Conservation (phyloP, 2,113 vertebrate genomes). For the Xiphophorus hellerii region DNA sequence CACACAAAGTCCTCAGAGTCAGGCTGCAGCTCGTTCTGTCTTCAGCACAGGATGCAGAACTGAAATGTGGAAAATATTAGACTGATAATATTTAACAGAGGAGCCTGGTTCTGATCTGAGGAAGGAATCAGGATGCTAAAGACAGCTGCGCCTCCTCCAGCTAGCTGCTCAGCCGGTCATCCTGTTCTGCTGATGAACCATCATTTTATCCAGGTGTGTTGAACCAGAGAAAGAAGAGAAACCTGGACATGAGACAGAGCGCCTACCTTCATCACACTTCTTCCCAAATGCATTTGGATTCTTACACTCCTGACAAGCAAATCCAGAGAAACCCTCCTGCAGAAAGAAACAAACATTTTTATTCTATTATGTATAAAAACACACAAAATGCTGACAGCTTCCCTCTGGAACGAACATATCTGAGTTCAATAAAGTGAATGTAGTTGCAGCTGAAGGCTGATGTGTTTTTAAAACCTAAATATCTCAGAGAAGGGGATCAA, state of each 20-base stretch:
- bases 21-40: not conserved
- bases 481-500: no score
- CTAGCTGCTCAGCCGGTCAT: no score
- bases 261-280: conserved; percentile 86
- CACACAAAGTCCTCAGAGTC: not conserved
- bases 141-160: no score
- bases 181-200: no score
- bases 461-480: no score
- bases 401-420: not conserved
- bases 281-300: conserved; percentile 82
- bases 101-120: not conserved
- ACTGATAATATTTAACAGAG: not conserved
- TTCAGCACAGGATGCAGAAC: not conserved
- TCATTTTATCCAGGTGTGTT: no score
- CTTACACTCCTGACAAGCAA: conserved; percentile 87
- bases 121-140: not conserved
- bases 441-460: no score
- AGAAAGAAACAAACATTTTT: not conserved
- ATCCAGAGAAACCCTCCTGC: conserved; percentile 87
- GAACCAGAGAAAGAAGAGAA: no score
- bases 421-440: no score
- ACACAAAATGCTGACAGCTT: not conserved
- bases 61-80: not conserved
- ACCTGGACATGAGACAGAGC: not conserved
- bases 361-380: not conserved